These are phyloP conservation scores for Heliconius cydno DNA, from an alignment of 2,888 invertebrate species.

Conservation along the genomic window DNA sequence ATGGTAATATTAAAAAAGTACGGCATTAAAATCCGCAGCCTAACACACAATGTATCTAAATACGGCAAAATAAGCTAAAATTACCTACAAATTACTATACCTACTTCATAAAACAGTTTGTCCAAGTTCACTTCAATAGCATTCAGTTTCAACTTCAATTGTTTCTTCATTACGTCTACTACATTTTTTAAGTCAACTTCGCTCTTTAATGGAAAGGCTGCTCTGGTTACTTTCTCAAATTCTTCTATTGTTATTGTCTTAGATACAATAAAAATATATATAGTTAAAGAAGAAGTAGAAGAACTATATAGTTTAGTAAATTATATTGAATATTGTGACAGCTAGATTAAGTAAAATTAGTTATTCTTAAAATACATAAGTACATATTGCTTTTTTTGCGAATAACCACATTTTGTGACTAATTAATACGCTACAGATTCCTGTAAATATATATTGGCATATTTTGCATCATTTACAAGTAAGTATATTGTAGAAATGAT, in stretches of 20 bases:
- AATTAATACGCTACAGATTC: too few species aligned
- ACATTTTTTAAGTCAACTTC: slow-evolving; percentile 79
- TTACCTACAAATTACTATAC: slow-evolving; percentile 50
- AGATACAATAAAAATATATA: neutral
- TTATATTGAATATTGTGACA: too few species aligned
- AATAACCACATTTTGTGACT: too few species aligned
- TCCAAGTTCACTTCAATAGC: slow-evolving; percentile 68
- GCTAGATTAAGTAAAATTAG: too few species aligned
- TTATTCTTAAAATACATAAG: too few species aligned
- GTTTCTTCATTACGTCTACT: slow-evolving; percentile 71
- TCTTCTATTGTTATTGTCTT: slow-evolving; percentile 75
- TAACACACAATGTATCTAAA: neutral
- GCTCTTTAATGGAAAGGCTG: slow-evolving; percentile 75
- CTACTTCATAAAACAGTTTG: slow-evolving; percentile 76
- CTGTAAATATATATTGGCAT: too few species aligned
- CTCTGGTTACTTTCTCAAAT: slow-evolving; percentile 69
- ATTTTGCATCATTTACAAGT: too few species aligned
- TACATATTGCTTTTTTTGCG: too few species aligned
- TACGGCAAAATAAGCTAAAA: neutral
- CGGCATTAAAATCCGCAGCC: too few species aligned
- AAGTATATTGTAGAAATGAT: neutral
- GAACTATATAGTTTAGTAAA: too few species aligned
- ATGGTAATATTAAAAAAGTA: too few species aligned
- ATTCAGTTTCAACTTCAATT: slow-evolving; percentile 74
- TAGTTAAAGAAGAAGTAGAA: too few species aligned